Conservation (phyloP, 2,797 vertebrate genomes). For the Kryptopterus vitreolus region DNA sequence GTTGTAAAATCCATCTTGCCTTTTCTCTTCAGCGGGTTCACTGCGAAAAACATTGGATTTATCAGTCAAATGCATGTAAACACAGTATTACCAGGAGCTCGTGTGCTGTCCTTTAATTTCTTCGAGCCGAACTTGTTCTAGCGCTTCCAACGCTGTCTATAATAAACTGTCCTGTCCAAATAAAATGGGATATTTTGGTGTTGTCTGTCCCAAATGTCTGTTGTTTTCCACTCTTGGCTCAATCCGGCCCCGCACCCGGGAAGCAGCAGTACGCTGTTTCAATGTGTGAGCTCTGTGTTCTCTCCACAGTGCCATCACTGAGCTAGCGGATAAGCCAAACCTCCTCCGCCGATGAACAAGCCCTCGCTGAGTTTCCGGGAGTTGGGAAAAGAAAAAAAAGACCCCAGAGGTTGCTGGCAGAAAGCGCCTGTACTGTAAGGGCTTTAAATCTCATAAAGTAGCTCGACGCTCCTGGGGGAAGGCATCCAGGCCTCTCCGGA, state of each 20-base stretch:
- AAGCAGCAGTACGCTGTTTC: not conserved
- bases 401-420: conserved; percentile 34
- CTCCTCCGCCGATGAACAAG: conserved; percentile 9
- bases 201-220: conserved; percentile 19
- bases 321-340: conserved; percentile 4
- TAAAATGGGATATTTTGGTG: conserved; percentile 12
- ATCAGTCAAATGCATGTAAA: not conserved
- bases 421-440: conserved; percentile 14
- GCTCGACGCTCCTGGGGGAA: conserved; percentile 17
- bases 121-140: not conserved
- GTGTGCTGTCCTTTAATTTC: not conserved
- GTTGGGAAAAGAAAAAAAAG: not conserved
- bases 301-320: conserved; percentile 1
- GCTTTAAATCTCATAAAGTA: conserved; percentile 43
- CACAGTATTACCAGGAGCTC: not conserved
- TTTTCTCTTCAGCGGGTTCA: not conserved
- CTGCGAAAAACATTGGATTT: not conserved
- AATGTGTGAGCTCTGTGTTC: conserved; percentile 15
- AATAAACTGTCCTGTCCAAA: conserved; percentile 14
- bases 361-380: conserved; percentile 5
- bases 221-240: not conserved
- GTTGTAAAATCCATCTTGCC: not conserved
- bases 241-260: not conserved
- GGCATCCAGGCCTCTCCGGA: conserved; percentile 6
- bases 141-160: not conserved